Evolutionary conservation across 2,797 vertebrate species (phyloP).

Genomic region (Lepus oiostolus): DNA sequence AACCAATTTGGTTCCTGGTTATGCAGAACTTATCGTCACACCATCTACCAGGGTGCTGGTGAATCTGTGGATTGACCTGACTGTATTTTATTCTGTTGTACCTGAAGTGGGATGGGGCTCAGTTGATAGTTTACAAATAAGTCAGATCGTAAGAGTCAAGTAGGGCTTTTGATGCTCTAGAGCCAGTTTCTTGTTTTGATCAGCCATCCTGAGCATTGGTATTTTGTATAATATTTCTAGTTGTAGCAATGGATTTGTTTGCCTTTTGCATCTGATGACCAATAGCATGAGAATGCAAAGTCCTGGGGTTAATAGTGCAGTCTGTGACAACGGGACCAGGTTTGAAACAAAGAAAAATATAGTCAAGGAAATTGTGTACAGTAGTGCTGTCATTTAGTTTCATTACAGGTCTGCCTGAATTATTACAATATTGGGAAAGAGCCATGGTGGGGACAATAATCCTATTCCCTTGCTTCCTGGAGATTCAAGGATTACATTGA

Average conservation of each 20-base stretch:
- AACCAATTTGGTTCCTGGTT: neutral
- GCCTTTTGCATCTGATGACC: constrained; percentile 1
- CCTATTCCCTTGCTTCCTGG: neutral
- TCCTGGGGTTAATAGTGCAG: neutral
- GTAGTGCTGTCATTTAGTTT: constrained; percentile 57
- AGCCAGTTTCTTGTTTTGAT: neutral
- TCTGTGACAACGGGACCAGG: neutral
- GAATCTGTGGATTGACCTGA: neutral
- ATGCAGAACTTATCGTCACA: neutral
- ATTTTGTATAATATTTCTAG: neutral
- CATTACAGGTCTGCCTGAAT: neutral
- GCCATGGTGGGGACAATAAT: neutral
- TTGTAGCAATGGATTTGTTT: neutral
- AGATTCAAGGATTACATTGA: constrained; percentile 45
- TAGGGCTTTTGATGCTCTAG: neutral
- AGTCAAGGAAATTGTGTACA: neutral
- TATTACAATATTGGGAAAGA: constrained; percentile 52
- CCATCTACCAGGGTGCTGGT: neutral
- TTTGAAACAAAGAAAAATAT: constrained; percentile 60
- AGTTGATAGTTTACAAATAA: neutral
- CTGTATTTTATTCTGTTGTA: neutral
- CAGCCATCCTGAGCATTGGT: neutral
- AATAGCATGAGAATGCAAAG: neutral
- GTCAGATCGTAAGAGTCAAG: neutral
- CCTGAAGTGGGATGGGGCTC: neutral